These are phyloP conservation scores for Diplogasteroides magnus DNA, from an alignment of 1,140 invertebrate genomes.

Conservation along the genomic window DNA sequence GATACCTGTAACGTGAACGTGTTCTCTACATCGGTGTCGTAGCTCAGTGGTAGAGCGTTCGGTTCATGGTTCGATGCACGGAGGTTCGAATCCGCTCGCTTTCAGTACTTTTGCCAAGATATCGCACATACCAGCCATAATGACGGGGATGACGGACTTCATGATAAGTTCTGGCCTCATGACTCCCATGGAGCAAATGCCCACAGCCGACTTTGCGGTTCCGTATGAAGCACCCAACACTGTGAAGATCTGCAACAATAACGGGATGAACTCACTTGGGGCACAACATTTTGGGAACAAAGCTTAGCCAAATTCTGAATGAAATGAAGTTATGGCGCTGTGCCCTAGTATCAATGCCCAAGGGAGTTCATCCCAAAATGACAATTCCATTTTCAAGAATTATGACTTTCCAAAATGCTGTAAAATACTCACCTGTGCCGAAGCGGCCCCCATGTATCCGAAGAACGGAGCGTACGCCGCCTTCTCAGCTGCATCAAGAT, in stretches of 20 bases:
- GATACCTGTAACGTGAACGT: conserved; percentile 38
- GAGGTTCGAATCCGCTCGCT: too few species aligned
- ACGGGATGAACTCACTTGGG: too few species aligned
- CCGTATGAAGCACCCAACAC: background rate
- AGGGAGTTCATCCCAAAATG: too few species aligned
- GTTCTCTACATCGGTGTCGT: too few species aligned
- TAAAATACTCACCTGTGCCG: conserved; percentile 54
- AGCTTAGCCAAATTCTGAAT: too few species aligned
- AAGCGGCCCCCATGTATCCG: background rate
- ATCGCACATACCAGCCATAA: conserved; percentile 70
- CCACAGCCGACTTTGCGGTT: conserved; percentile 77
- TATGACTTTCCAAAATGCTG: background rate
- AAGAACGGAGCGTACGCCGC: background rate
- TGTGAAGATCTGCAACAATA: background rate
- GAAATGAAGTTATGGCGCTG: too few species aligned
- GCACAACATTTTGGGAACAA: too few species aligned
- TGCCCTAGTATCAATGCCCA: too few species aligned
- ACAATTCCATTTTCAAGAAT: background rate
- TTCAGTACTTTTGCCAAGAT: too few species aligned
- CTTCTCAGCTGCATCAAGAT: background rate
- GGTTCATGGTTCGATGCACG: too few species aligned
- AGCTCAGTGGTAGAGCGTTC: too few species aligned
- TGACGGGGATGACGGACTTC: conserved; percentile 99
- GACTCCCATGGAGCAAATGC: conserved; percentile 98
- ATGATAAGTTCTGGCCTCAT: conserved; percentile 99